Evolutionary conservation across 2,888 invertebrate genomes (phyloP), one percentile per base, ranked within the genome.

Genomic region (Drosophila hawaiiensis): DNA sequence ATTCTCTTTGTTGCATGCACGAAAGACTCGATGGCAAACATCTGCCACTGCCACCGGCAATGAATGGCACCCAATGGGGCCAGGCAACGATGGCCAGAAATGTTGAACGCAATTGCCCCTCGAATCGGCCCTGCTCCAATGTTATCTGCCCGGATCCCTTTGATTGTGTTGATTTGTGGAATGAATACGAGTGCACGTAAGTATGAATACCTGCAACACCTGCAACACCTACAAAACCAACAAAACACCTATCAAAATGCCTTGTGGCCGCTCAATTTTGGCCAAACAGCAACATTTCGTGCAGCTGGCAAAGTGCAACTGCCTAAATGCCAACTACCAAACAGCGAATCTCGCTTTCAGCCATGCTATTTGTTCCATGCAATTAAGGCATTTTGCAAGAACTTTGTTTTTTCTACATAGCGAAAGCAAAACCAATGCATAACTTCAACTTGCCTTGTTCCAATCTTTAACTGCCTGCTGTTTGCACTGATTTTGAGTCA

Each of bases 181-280:
- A 99, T 93, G 97, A 97, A 93, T 98, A 98, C 92, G 98, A 98
- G 93, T 99, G 99, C 97, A 98, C 98, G 97, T 99, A 94, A 96
- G 97, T 96, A 92, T 73, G 25, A 64, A 31, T 14, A 14, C 62
- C 67, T 53, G 10, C 25, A 2, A 28, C 50, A 76, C 55, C 62
- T 66, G 66, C n/a, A 56, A 65, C 41, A 37, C 62, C 67, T 43
- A 10, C 47, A 7, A n/a, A 28, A 39, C 37, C 39, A 1, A 19
- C 37, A 25, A 31, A 7, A 37, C 3, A 0, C 47, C 7, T 25
- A 16, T 47, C 9, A 25, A 22, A 14, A 22, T 2, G 22, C 14
- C 6, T 4, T 7, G 22, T 14, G 22, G 22, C 43, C 43, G 1
- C 1, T 4, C 19, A n/a, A 10, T 10, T n/a, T n/a, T 41, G 39